Percentiles rank a stretch among this genome's conserved stretches.
Evolutionary conservation across 2,113 vertebrate species (phyloP).

Genomic region (Diphyllodes magnificus): DNA sequence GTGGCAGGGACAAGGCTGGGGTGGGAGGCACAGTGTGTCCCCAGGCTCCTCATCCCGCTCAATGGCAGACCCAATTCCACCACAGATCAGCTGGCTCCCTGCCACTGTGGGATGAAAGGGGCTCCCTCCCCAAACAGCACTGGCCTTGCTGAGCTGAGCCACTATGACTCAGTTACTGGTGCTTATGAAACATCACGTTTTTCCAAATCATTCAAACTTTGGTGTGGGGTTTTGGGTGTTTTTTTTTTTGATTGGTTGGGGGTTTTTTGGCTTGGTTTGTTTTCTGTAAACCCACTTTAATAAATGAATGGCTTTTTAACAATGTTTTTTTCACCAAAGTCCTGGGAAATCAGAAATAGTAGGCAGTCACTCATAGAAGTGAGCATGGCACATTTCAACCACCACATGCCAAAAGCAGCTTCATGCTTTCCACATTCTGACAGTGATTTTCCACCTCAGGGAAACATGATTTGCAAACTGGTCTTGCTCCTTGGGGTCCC

Average conservation of each 20-base stretch:
- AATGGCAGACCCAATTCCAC: accelerated
- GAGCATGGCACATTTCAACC: accelerated
- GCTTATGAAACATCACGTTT: neutral
- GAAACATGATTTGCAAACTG: neutral
- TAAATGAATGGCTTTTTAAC: neutral
- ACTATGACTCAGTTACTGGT: neutral
- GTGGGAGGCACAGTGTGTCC: accelerated
- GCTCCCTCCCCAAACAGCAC: neutral
- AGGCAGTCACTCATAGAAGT: neutral
- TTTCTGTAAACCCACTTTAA: neutral
- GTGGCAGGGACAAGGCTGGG: neutral
- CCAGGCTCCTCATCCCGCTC: accelerated
- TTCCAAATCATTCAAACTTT: neutral
- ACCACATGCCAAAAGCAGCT: neutral
- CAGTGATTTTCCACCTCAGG: neutral
- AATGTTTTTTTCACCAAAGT: neutral
- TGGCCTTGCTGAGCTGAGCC: neutral
- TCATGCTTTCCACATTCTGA: neutral
- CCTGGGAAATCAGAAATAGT: neutral
- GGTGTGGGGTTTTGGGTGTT: too few species aligned
- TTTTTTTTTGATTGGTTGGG: neutral
- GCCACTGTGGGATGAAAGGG: neutral
- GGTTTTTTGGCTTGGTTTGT: neutral
- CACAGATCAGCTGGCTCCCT: neutral
- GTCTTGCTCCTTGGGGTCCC: neutral